These are phyloP conservation scores for Halictus ligatus DNA, from an alignment of 2,888 invertebrate genomes.

Conservation along the genomic window DNA sequence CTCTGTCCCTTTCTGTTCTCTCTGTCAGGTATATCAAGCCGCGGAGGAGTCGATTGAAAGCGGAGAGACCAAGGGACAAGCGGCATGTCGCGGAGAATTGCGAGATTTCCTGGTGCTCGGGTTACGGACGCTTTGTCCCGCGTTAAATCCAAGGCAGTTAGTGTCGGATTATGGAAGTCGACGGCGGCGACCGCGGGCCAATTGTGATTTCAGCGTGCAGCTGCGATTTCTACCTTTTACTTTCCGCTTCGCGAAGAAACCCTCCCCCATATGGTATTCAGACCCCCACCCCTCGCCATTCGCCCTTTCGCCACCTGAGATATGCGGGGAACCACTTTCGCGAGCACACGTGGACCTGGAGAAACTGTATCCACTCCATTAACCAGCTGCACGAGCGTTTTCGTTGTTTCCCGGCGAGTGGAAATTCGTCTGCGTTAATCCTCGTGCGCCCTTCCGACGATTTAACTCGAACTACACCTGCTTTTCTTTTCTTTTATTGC, in stretches of 20 bases:
- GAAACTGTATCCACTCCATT: constrained; percentile 58
- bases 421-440: neutral
- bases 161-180: constrained; percentile 74
- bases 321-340: constrained; percentile 28
- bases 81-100: constrained; percentile 53
- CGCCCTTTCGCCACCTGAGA: constrained; percentile 26
- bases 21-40: neutral
- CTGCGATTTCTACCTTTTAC: constrained; percentile 68
- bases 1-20: too few species aligned
- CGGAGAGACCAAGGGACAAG: constrained; percentile 12
- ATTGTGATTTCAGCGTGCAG: constrained; percentile 60
- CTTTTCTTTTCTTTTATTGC: neutral
- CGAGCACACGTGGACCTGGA: constrained; percentile 11
- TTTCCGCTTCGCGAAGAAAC: constrained; percentile 59
- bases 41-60: constrained; percentile 29
- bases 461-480: neutral
- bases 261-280: constrained; percentile 13
- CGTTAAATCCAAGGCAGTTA: constrained; percentile 76
- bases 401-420: neutral
- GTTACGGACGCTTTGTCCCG: constrained; percentile 78
- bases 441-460: neutral
- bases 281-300: neutral
- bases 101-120: constrained; percentile 79
- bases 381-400: constrained; percentile 16
- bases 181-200: constrained; percentile 40